Conservation (phyloP, 2,888 invertebrate species). For the Meiosimyza platycephala region DNA sequence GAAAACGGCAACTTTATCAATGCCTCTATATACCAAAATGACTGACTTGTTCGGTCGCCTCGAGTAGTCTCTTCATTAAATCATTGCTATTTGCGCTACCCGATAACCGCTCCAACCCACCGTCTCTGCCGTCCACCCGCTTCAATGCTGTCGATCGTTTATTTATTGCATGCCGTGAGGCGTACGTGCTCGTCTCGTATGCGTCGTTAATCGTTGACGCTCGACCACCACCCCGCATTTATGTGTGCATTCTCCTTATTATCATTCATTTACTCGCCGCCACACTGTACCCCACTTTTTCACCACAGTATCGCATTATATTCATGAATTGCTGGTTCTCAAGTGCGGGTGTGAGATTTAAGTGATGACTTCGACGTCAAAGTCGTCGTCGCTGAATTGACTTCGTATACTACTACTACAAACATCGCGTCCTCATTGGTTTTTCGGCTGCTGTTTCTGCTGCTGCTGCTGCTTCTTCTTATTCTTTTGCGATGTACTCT, state of each 20-base stretch:
- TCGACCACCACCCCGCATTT: too few relatives aligned
- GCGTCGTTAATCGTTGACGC: conserved; percentile 1
- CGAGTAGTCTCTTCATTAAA: too few relatives aligned
- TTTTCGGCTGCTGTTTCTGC: conserved; percentile 14
- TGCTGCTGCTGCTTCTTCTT: conserved; percentile 27
- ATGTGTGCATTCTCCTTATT: too few relatives aligned
- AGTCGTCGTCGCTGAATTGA: conserved; percentile 28
- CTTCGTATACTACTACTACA: conserved; percentile 38
- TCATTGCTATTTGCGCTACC: too few relatives aligned
- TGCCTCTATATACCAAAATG: too few relatives aligned
- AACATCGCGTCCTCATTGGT: conserved; percentile 21
- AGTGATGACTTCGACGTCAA: conserved; percentile 39
- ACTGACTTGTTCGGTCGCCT: too few relatives aligned
- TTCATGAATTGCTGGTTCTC: neutral
- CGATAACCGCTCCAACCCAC: too few relatives aligned
- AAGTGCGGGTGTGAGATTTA: conserved; percentile 49
- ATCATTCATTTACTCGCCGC: too few relatives aligned
- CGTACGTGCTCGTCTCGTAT: conserved; percentile 12
- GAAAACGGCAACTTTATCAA: too few relatives aligned
- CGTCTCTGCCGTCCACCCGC: too few relatives aligned
- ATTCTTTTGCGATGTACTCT: conserved; percentile 28
- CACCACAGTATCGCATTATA: neutral
- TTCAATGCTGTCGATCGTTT: conserved; percentile 5
- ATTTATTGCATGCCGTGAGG: conserved; percentile 3
- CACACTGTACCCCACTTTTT: too few relatives aligned